These are phyloP conservation scores for Himalopsyche phryganea DNA, from an alignment of 1,140 invertebrate genomes.

Conservation along the genomic window DNA sequence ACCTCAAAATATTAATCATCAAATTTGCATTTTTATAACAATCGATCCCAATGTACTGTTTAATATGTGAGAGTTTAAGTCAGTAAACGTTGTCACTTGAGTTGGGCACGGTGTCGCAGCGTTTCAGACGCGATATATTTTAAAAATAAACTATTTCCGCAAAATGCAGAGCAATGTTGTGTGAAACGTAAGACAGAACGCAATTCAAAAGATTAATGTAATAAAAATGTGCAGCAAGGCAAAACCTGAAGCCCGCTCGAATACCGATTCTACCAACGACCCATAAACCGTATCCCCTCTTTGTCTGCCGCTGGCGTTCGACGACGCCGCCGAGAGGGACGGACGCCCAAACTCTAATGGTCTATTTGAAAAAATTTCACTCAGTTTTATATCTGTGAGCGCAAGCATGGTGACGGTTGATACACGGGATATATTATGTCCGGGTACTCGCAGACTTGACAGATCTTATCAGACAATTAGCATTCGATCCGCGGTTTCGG, in stretches of 20 bases:
- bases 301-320: constrained; percentile 48
- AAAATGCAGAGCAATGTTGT: constrained; percentile 14
- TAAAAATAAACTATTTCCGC: constrained; percentile 1
- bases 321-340: constrained; percentile 44
- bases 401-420: constrained; percentile 41
- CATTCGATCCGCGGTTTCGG: too few species aligned
- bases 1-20: too few species aligned
- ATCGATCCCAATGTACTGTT: too few species aligned
- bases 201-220: constrained; percentile 36
- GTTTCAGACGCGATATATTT: too few species aligned
- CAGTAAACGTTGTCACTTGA: too few species aligned
- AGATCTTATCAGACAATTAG: constrained; percentile 16
- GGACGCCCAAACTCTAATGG: constrained; percentile 51
- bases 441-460: constrained; percentile 32
- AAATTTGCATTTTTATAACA: too few species aligned
- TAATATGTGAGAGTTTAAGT: too few species aligned
- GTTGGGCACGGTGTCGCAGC: too few species aligned
- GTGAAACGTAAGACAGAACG: constrained; percentile 33
- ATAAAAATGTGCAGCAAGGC: constrained; percentile 54
- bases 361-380: constrained; percentile 41
- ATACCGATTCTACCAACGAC: constrained; percentile 56
- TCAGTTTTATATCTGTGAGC: constrained; percentile 33
- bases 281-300: constrained; percentile 54
- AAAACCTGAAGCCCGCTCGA: constrained; percentile 39
- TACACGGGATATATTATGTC: constrained; percentile 43